Percentiles rank a stretch among this genome's conserved stretches.
These are phyloP conservation scores for Chascanopsetta lugubris DNA, from an alignment of 2,113 vertebrate genomes.

Conservation along the genomic window DNA sequence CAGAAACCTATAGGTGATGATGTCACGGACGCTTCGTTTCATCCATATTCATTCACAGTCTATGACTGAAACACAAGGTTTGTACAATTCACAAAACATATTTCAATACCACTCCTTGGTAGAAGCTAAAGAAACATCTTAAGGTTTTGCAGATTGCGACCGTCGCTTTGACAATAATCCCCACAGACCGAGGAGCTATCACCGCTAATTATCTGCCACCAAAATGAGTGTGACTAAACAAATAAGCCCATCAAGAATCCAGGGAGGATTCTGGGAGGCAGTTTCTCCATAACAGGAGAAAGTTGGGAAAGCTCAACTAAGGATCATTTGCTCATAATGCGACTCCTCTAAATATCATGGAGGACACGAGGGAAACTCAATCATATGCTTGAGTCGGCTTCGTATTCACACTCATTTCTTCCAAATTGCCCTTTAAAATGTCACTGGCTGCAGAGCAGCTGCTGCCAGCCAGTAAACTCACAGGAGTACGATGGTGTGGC, in stretches of 20 bases:
- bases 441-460: constrained; percentile 49
- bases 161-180: too few relatives aligned
- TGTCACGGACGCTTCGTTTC: too few relatives aligned
- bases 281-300: constrained; percentile 10
- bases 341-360: constrained; percentile 38
- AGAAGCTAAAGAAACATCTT: too few relatives aligned
- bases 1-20: too few relatives aligned
- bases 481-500: neutral
- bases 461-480: neutral
- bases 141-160: too few relatives aligned
- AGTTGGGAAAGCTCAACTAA: constrained; percentile 22
- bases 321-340: constrained; percentile 26
- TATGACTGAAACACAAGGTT: too few relatives aligned
- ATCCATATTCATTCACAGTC: too few relatives aligned
- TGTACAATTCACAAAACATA: too few relatives aligned
- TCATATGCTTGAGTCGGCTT: constrained; percentile 60
- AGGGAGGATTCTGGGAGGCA: rapidly evolving
- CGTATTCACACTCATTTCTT: constrained; percentile 45
- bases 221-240: neutral
- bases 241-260: neutral
- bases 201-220: too few relatives aligned
- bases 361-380: constrained; percentile 54
- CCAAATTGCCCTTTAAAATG: constrained; percentile 68
- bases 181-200: too few relatives aligned
- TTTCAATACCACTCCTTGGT: too few relatives aligned